Conservation (phyloP, 2,113 vertebrate species). For the Cacatua alba region DNA sequence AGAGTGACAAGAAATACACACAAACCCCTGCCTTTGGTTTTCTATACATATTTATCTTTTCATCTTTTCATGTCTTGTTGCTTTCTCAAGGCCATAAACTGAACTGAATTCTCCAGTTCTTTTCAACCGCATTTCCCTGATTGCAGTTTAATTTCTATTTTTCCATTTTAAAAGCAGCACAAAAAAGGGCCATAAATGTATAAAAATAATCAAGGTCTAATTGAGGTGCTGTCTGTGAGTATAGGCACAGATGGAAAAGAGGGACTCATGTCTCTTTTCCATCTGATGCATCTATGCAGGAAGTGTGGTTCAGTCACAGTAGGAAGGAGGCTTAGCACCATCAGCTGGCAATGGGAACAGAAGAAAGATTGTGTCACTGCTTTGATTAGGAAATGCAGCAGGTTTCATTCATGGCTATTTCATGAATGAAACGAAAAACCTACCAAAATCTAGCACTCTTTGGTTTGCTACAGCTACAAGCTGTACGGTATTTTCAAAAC, state of each 20-base stretch:
- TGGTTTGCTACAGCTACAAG: background rate
- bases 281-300: background rate
- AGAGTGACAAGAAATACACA: conserved; percentile 24
- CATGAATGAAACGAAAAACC: background rate
- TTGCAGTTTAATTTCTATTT: background rate
- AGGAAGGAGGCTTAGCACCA: background rate
- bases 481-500: background rate
- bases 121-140: background rate
- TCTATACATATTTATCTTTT: background rate
- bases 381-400: background rate
- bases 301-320: background rate
- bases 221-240: background rate
- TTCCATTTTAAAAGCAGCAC: background rate
- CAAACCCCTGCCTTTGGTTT: background rate
- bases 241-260: background rate
- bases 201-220: background rate
- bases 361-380: background rate
- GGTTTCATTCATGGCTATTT: background rate
- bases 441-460: background rate
- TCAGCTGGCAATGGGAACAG: background rate
- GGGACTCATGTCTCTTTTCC: background rate
- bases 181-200: background rate
- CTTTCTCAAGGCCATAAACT: background rate
- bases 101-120: background rate
- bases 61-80: background rate